Base-by-base conservation (phyloP, 1,140 invertebrate genomes). In the Diachasma alloeum region DNA sequence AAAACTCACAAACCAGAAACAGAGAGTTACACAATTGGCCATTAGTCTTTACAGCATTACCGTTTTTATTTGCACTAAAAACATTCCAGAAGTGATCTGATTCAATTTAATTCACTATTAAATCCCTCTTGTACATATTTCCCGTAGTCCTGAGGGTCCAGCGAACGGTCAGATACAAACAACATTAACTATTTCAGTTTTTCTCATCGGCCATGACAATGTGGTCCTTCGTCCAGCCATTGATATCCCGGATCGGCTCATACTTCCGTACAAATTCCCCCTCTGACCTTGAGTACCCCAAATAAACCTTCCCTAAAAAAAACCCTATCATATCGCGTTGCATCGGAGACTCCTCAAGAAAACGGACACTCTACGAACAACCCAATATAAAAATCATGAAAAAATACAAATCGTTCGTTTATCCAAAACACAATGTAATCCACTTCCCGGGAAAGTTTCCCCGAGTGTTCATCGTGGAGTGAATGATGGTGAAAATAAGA, bases 211-310 rank as follows among this genome's bases (percentile, higher is more conserved):
- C 81, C 80, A 83, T 80, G 78, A 82, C 79, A 75, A 81, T 83
- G 78, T 86, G 84, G 82, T 80, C 87, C 80, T 59, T 86, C 79
- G 80, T 81, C 80, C 82, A 83, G 77, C 83, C 80, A 72, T 81
- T 88, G 81, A 76, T 82, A 76, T 76, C 74, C 59, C 86, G 85
- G 83, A 84, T 84, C 78, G 78, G 78, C 80, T 83, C 84, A 70
- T 84, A 86, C 78, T 83, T 86, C 74, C 78, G 72, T 79, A 69
- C 11, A 42, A 37, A 74, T 24, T 48, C 72, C 19, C 56, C 72
- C 56, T 17, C 39, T 74, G 72, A 76, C 44, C 75, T 79, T 56
- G 72, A 72, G 68, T 79, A 77, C 53, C 75, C 78, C 37, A 56
- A 75, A 53, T 75, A 75, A 75, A 75, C 48, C 53, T 75, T 68